Conservation (phyloP, 2,113 vertebrate genomes). For the Gadus chalcogrammus region DNA sequence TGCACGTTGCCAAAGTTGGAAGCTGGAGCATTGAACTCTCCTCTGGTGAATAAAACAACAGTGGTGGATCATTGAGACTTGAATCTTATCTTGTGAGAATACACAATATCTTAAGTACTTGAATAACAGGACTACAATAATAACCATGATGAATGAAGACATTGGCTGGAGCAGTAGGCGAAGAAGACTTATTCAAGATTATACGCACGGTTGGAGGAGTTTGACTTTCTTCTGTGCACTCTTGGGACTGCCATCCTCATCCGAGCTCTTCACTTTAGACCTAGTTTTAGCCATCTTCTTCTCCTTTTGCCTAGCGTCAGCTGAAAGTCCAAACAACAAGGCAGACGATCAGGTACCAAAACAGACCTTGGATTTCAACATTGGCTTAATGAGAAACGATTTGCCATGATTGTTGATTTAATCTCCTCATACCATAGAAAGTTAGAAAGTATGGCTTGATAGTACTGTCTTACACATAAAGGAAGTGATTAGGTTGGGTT, state of each 20-base stretch:
- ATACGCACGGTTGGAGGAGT: conserved; percentile 86
- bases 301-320: conserved; percentile 88
- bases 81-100: neutral
- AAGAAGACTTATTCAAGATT: neutral
- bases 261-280: conserved; percentile 93
- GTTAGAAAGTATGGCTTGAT: too few relatives aligned
- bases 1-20: conserved; percentile 87
- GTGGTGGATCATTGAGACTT: neutral
- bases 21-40: conserved; percentile 86
- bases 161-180: too few relatives aligned
- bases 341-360: neutral
- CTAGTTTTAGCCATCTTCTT: conserved; percentile 89
- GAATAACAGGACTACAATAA: neutral
- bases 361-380: too few relatives aligned
- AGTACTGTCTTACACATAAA: too few relatives aligned
- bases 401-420: too few relatives aligned
- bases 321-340: conserved; percentile 36
- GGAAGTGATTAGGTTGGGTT: too few relatives aligned
- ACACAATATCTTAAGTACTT: neutral
- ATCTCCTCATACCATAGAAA: too few relatives aligned
- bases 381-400: too few relatives aligned
- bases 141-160: neutral
- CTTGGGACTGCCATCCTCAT: conserved; percentile 88
- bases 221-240: conserved; percentile 91
- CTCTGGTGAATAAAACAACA: conserved; percentile 70